Evolutionary conservation across 2,888 invertebrate genomes (phyloP).

Genomic region (Entomobrya multifasciata): DNA sequence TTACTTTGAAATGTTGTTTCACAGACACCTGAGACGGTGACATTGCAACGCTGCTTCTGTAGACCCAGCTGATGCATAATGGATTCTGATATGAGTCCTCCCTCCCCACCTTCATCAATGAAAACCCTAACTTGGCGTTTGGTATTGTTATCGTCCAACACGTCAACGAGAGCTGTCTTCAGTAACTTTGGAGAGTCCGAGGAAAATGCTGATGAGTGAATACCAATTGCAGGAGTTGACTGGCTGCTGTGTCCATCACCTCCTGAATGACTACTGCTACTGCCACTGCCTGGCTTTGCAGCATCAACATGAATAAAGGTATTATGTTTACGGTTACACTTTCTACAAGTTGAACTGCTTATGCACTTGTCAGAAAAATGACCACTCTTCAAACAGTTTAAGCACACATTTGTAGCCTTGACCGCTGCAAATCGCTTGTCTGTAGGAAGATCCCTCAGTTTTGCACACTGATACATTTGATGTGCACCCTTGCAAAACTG

Average conservation of each 20-base stretch:
- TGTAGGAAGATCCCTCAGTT: not conserved
- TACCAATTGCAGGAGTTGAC: no score
- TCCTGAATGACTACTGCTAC: not conserved
- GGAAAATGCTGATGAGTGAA: not conserved
- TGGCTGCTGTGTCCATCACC: not conserved
- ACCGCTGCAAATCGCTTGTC: constrained; percentile 1
- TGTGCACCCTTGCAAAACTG: not conserved
- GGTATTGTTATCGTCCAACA: not conserved
- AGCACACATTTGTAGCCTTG: not conserved
- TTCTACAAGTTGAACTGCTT: not conserved
- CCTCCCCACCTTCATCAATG: constrained; percentile 28
- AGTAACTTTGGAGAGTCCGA: not conserved
- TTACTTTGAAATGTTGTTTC: not conserved
- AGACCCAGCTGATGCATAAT: not conserved
- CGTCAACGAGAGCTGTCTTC: constrained; percentile 16
- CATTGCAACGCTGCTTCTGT: not conserved
- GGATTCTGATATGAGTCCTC: not conserved
- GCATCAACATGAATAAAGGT: not conserved
- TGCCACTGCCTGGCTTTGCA: not conserved
- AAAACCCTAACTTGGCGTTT: not conserved
- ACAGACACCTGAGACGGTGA: not conserved
- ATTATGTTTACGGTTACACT: constrained; percentile 13
- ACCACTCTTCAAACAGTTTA: not conserved
- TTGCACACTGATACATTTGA: not conserved
- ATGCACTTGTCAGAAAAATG: not conserved